Conservation (phyloP, 2,888 invertebrate genomes). For the Argyresthia albistria region DNA sequence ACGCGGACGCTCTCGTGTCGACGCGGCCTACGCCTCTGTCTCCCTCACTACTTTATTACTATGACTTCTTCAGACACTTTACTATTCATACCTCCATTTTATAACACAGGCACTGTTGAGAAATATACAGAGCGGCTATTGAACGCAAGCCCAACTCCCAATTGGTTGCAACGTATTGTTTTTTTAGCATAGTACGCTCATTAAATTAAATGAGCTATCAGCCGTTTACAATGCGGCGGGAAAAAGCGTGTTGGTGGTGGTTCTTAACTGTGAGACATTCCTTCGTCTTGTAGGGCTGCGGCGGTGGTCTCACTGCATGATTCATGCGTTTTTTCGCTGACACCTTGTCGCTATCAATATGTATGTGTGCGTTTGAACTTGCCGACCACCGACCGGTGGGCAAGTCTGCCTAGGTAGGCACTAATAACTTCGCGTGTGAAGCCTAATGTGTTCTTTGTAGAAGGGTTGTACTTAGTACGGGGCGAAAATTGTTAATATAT, state of each 20-base stretch:
- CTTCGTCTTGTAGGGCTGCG: constrained; percentile 52
- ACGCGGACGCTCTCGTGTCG: too few species aligned
- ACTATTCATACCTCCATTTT: constrained; percentile 45
- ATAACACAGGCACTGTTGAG: constrained; percentile 20
- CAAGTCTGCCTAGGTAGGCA: not conserved
- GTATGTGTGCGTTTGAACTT: constrained; percentile 50
- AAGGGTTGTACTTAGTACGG: too few species aligned
- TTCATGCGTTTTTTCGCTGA: constrained; percentile 63
- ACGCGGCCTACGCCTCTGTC: constrained; percentile 37
- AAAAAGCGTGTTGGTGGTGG: constrained; percentile 52
- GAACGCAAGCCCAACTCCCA: not conserved
- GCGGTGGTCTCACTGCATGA: constrained; percentile 63
- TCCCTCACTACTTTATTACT: constrained; percentile 52
- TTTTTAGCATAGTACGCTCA: not conserved
- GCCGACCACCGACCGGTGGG: constrained; percentile 28
- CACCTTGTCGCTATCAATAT: constrained; percentile 65
- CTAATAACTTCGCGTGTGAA: not conserved
- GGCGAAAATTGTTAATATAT: too few species aligned
- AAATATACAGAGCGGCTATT: not conserved
- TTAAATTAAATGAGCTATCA: constrained; percentile 66
- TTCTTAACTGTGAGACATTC: constrained; percentile 56
- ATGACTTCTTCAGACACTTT: constrained; percentile 58
- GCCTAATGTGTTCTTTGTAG: not conserved
- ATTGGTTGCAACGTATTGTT: not conserved
- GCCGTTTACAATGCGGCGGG: constrained; percentile 40